phyloP scores from a whole-genome alignment of 2,113 vertebrate genomes.

The Microcebus griseorufus region DNA sequence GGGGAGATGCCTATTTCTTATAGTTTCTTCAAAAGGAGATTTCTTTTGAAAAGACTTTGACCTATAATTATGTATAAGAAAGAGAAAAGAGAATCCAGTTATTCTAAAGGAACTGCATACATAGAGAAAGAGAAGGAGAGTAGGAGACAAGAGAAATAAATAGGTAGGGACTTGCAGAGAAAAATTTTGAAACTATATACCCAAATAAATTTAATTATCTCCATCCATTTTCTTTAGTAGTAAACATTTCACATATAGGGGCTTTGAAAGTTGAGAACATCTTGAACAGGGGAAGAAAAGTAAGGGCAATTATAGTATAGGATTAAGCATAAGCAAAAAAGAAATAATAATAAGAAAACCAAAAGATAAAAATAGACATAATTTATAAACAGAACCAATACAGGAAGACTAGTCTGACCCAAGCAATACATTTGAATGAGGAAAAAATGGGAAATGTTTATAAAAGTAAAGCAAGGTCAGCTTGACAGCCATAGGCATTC shows the following conservation, averaged over 20 bases:
- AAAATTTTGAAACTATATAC: neutral
- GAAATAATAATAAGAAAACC: neutral
- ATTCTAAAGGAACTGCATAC: neutral
- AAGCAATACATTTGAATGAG: neutral
- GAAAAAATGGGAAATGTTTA: neutral
- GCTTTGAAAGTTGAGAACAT: neutral
- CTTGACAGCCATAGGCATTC: neutral
- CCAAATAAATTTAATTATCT: neutral
- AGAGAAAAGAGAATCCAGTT: neutral
- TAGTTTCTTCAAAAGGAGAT: neutral
- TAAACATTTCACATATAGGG: neutral
- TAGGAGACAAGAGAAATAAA: neutral
- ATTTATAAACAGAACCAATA: neutral
- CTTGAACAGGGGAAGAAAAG: neutral
- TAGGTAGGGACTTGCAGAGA: neutral
- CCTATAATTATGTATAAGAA: neutral
- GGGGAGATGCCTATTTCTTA: neutral
- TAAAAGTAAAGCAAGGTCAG: neutral
- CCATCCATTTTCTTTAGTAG: too few species aligned
- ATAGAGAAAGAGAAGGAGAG: neutral
- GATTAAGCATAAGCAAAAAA: neutral
- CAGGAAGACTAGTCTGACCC: neutral
- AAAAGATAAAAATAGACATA: neutral
- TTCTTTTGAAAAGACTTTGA: neutral
- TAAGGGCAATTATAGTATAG: neutral